Percentiles rank a stretch among this genome's conserved stretches.
Evolutionary conservation across 2,797 vertebrate species (phyloP).

Genomic region (Malurus leucopterus): DNA sequence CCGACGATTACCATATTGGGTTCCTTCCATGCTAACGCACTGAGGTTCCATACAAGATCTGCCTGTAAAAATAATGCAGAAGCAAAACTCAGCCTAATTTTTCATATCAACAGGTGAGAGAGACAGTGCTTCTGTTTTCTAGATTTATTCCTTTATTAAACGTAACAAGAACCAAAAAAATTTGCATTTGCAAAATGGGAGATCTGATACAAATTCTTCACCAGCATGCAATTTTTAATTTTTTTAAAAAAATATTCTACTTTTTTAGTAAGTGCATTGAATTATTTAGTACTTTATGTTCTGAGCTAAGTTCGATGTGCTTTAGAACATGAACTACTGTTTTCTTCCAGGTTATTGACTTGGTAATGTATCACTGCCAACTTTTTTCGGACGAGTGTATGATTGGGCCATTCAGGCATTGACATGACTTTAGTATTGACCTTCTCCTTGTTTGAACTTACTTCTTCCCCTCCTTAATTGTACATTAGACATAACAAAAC

Average conservation of each 20-base stretch:
- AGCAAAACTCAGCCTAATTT: background rate
- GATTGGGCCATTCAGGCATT: background rate
- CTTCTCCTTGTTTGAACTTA: conserved; percentile 49
- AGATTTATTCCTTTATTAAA: background rate
- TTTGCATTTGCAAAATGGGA: background rate
- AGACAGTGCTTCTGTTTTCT: background rate
- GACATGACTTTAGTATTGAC: background rate
- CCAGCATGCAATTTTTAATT: background rate
- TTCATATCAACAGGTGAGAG: background rate
- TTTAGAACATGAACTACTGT: background rate
- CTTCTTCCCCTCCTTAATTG: conserved; percentile 21
- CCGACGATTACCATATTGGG: background rate
- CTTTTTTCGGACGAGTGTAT: background rate
- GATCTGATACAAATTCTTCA: background rate
- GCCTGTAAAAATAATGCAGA: background rate
- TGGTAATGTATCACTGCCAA: background rate
- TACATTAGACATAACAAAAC: conserved; percentile 16
- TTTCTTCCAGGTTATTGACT: background rate
- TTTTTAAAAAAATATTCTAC: background rate
- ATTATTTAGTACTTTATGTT: background rate
- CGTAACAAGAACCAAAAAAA: background rate
- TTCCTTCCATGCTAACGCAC: background rate
- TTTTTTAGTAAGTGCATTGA: background rate
- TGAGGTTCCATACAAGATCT: background rate
- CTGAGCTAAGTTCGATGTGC: background rate